A percentile compares a stretch with the other conserved stretches of the same genome.
Conservation (phyloP, 2,888 invertebrate genomes). For the Thecocarcelia acutangulata region DNA sequence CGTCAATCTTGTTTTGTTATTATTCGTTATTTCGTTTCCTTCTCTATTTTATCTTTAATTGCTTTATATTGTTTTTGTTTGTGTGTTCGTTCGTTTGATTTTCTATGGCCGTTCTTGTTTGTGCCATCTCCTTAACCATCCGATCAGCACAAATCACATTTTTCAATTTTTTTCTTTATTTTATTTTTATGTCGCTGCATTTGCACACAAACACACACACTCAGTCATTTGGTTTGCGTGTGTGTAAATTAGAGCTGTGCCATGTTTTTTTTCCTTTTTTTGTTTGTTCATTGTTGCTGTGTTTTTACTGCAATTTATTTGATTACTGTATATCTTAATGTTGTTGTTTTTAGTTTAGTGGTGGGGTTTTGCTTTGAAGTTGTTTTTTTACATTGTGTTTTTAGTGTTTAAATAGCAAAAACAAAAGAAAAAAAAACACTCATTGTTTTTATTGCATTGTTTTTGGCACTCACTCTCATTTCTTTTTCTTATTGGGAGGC, state of each 20-base stretch:
- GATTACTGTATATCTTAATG: constrained; percentile 31
- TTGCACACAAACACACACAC: background rate
- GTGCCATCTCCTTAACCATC: constrained; percentile 51
- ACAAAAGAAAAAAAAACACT: background rate
- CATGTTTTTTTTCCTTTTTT: constrained; percentile 4
- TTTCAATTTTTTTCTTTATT: background rate
- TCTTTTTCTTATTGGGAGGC: constrained; percentile 45
- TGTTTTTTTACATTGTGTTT: constrained; percentile 9
- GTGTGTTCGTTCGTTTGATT: constrained; percentile 18
- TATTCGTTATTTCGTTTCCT: constrained; percentile 48
- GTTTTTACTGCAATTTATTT: constrained; percentile 43
- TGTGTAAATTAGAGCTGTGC: constrained; percentile 6
- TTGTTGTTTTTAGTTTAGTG: constrained; percentile 27
- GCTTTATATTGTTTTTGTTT: constrained; percentile 41
- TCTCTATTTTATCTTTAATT: constrained; percentile 40
- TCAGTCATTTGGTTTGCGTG: background rate
- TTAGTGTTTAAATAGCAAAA: constrained; percentile 8
- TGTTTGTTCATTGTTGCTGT: background rate
- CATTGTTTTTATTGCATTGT: constrained; percentile 1
- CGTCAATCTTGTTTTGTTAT: constrained; percentile 58
- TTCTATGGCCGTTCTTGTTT: constrained; percentile 46
- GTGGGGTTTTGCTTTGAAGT: constrained; percentile 43
- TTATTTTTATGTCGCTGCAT: background rate
- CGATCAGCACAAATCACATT: constrained; percentile 39
- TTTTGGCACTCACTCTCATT: constrained; percentile 3